A percentile compares a stretch with the other conserved stretches of the same genome.
These are phyloP conservation scores for Tinea semifulvella DNA, from an alignment of 2,888 invertebrate species.

Conservation along the genomic window DNA sequence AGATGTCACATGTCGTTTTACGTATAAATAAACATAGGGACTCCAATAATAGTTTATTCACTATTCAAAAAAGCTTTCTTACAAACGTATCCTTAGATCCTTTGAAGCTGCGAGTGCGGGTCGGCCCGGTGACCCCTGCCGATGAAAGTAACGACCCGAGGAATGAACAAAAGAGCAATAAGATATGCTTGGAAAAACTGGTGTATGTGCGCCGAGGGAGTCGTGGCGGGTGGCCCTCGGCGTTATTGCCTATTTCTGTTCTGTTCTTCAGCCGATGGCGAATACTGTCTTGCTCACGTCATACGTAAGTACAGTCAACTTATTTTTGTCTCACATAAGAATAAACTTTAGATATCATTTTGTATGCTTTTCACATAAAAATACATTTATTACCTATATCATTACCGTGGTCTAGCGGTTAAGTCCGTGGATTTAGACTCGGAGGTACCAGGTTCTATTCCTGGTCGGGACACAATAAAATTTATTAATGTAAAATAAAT, in stretches of 20 bases:
- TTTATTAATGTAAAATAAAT: no score
- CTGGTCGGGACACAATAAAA: no score
- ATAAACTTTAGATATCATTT: no score
- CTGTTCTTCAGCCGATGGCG: constrained; percentile 8
- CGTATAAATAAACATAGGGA: neutral
- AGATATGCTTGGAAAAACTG: constrained; percentile 68
- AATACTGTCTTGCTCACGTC: constrained; percentile 8
- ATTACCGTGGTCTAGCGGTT: no score
- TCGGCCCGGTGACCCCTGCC: constrained; percentile 41
- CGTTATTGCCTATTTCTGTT: constrained; percentile 6
- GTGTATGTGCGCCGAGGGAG: constrained; percentile 53
- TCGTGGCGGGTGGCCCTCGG: constrained; percentile 21
- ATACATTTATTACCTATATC: no score
- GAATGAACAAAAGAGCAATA: constrained; percentile 66
- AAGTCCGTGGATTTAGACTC: no score
- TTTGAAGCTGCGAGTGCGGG: constrained; percentile 21
- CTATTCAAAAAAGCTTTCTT: neutral
- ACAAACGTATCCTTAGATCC: constrained; percentile 8
- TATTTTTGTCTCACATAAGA: no score
- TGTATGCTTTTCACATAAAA: no score
- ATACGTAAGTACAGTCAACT: no score
- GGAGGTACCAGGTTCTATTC: no score
- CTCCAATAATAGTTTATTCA: neutral
- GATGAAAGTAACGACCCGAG: constrained; percentile 64
- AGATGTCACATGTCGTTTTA: no score